phyloP scores from a whole-genome alignment of 2,113 vertebrate species.

The Pseudorectes ferrugineus region DNA sequence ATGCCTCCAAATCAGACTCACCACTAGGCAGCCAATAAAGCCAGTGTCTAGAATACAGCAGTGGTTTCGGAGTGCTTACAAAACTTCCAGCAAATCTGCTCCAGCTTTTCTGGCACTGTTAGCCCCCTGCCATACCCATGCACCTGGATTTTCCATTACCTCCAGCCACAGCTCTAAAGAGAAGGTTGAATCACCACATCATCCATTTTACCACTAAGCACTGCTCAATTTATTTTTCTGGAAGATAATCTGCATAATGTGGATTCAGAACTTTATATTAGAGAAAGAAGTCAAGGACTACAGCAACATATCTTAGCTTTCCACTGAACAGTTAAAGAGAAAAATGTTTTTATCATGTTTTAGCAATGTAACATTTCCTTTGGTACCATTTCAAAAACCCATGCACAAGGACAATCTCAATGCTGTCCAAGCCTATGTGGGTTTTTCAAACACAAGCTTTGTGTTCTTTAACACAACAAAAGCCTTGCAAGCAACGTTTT shows the following conservation, averaged over 20 bases:
- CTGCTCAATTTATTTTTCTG: background rate
- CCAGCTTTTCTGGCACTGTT: background rate
- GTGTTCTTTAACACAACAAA: background rate
- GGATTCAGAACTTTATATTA: background rate
- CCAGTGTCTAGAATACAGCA: background rate
- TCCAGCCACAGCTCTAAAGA: background rate
- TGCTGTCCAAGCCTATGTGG: background rate
- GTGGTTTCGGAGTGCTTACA: background rate
- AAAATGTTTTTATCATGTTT: background rate
- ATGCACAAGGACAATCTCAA: background rate
- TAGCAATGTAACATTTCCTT: background rate
- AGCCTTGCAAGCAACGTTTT: background rate
- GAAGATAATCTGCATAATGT: background rate
- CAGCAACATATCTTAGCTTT: background rate
- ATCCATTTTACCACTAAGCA: background rate
- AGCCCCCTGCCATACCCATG: accelerated
- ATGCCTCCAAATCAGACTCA: background rate
- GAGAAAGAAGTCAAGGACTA: background rate
- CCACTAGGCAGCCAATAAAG: background rate
- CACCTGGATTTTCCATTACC: background rate
- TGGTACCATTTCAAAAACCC: background rate
- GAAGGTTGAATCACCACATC: background rate
- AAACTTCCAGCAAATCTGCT: background rate
- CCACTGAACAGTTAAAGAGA: background rate
- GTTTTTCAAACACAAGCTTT: background rate